Evolutionary conservation across 2,113 vertebrate genomes (phyloP).

Genomic region (Gobiocypris rarus): DNA sequence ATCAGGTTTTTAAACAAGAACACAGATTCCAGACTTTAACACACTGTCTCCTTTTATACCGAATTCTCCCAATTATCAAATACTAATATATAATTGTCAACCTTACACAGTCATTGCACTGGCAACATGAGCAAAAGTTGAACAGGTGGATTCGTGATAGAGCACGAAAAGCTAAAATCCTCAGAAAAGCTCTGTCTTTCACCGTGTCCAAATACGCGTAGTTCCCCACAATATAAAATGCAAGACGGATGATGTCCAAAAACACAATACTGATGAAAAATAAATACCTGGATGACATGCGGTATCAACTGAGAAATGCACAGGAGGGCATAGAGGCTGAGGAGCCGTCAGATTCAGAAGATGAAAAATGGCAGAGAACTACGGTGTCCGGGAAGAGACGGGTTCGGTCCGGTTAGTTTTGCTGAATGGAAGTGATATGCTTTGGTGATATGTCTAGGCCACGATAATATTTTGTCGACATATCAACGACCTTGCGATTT

Average conservation of each 20-base stretch:
- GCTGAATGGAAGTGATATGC: neutral
- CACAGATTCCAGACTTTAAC: too few relatives aligned
- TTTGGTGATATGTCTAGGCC: too few relatives aligned
- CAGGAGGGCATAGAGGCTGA: neutral
- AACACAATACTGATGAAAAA: neutral
- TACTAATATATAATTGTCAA: too few relatives aligned
- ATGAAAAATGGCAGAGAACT: neutral
- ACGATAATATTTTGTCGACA: too few relatives aligned
- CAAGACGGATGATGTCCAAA: neutral
- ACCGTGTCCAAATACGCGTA: neutral
- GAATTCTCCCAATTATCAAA: too few relatives aligned
- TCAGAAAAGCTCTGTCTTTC: neutral
- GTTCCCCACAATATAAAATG: neutral
- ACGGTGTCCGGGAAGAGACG: neutral
- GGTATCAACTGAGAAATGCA: neutral
- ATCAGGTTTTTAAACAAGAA: too few relatives aligned
- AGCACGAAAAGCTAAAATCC: too few relatives aligned
- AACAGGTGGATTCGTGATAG: too few relatives aligned
- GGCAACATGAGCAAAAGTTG: too few relatives aligned
- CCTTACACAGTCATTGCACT: too few relatives aligned
- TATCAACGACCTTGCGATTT: too few relatives aligned
- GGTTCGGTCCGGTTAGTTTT: neutral
- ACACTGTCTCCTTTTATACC: too few relatives aligned
- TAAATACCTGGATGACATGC: neutral
- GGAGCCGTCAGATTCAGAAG: neutral